Evolutionary conservation across 2,113 vertebrate species (phyloP).

Genomic region (Anser cygnoides): DNA sequence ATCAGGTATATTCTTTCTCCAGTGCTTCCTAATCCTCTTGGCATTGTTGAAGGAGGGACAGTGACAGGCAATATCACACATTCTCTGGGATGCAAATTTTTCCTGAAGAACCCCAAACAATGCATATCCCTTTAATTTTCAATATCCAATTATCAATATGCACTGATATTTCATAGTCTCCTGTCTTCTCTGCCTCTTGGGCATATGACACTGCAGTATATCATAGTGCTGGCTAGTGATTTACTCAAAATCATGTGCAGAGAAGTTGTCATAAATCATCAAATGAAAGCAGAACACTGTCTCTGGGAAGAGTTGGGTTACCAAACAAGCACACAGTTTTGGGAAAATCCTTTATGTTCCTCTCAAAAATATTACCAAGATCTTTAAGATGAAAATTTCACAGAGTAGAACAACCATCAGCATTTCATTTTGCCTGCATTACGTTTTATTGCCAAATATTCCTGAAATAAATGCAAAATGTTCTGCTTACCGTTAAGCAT

Average conservation of each 20-base stretch:
- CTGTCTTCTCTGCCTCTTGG: not conserved
- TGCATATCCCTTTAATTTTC: not conserved
- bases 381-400: not conserved
- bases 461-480: not conserved
- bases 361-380: not conserved
- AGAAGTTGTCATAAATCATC: not conserved
- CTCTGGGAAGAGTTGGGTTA: not conserved
- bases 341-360: not conserved
- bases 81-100: not conserved
- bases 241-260: not conserved
- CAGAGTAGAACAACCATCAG: not conserved
- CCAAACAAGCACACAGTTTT: accelerated
- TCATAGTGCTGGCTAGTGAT: not conserved
- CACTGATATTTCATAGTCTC: not conserved
- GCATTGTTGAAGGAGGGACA: not conserved
- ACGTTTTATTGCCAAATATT: not conserved
- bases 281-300: not conserved
- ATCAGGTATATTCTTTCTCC: not conserved
- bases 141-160: not conserved
- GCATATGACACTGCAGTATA: not conserved
- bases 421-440: not conserved
- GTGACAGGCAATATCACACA: not conserved
- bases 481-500: not conserved
- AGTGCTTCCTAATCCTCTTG: not conserved
- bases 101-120: not conserved